Base-by-base conservation (phyloP, 2,888 invertebrate genomes). In the Dasypogon diadema region DNA sequence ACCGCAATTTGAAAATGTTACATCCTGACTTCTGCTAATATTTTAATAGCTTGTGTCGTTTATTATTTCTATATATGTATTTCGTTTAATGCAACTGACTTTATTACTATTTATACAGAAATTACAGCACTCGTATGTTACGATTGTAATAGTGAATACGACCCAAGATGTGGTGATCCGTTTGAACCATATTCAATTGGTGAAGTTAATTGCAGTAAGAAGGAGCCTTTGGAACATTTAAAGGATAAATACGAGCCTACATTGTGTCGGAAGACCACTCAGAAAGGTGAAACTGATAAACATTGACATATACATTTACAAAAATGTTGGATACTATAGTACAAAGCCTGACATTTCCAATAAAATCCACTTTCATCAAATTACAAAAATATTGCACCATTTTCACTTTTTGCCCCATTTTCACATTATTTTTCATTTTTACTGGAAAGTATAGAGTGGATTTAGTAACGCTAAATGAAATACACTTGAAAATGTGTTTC, bases 101-200 rank as follows among this genome's bases (percentile, higher is more conserved):
- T n/a, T n/a, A n/a, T n/a, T n/a, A n/a, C n/a, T n/a, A n/a, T 26
- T 26, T 26, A 26, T 82, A 16, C 78, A 86, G 82, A 87, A 89
- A 90, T 89, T 34, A 87, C 89, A 73, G 88, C 92, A 78, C 90
- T 94, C 78, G 88, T 90, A 81, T 97, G 97, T 86, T 97, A 95
- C 84, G 92, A 95, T 82, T 97, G 97, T 86, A 97, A 97, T 88
- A 97, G 97, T 77, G 92, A 91, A 78, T 95, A 91, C 83, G 96
- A 97, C 86, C 93, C 93, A 42, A 91, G 95, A 80, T 97, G 97
- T 82, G 96, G 92, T 0, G 94, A 95, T 82, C 93, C 94, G 73
- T 97, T 97, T 84, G 92, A 95, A 83, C 89, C 94, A 21, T 94
- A 92, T 85, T 93, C 93, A 65, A 90, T 96, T 81, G 96, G 95